Percentiles rank a stretch among this genome's conserved stretches.
Evolutionary conservation across 2,113 vertebrate genomes (phyloP).

Genomic region (Centropristis striata): DNA sequence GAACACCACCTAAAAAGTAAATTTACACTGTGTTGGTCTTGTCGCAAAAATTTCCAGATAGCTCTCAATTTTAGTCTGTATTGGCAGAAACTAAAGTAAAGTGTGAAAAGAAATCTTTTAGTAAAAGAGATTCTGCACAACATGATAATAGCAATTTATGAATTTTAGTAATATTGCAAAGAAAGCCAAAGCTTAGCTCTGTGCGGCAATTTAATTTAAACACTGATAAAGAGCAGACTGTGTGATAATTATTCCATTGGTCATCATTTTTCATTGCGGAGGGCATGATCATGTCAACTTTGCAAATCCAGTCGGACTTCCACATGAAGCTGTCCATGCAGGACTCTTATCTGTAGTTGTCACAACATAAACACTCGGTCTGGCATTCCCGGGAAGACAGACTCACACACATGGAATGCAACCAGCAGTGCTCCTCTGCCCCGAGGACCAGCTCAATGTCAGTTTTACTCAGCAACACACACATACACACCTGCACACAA

Average conservation of each 20-base stretch:
- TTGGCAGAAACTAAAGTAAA: not conserved
- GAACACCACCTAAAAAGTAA: not conserved
- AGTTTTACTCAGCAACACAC: conserved; percentile 71
- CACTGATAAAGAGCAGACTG: conserved; percentile 2
- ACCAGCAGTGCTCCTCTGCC: conserved; percentile 54
- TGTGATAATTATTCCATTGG: not conserved
- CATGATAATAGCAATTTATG: not conserved
- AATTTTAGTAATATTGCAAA: not conserved
- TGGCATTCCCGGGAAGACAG: conserved; percentile 32
- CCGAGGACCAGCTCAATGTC: conserved; percentile 72
- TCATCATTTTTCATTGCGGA: conserved; percentile 9
- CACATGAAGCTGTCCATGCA: conserved; percentile 22
- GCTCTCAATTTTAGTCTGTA: not conserved
- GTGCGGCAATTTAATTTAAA: not conserved
- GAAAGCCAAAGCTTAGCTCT: not conserved
- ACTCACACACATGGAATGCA: conserved; percentile 26
- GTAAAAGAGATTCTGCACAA: not conserved
- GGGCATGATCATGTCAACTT: conserved; percentile 2
- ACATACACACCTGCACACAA: conserved; percentile 42
- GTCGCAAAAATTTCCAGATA: not conserved
- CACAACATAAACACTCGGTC: conserved; percentile 32
- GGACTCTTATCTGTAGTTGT: conserved; percentile 47
- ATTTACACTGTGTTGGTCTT: not conserved
- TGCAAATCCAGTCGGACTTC: conserved; percentile 22
- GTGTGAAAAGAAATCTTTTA: not conserved